Evolutionary conservation across 2,888 invertebrate genomes (phyloP), one percentile per base, ranked within the genome.

Genomic region (Chironomus riparius): DNA sequence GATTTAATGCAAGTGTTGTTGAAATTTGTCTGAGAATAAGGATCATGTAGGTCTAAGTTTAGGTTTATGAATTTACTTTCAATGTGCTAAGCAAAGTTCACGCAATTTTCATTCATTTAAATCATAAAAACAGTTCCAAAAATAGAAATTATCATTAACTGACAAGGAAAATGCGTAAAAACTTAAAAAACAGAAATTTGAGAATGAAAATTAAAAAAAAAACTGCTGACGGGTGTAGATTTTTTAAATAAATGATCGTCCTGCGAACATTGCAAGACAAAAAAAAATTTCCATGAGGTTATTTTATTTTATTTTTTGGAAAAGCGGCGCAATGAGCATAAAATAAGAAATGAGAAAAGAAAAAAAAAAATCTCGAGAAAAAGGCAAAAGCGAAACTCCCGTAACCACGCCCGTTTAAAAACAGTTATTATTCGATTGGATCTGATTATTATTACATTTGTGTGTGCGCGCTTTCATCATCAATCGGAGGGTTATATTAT

Each of bases 401-500:
- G 56, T 24, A 72, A 81, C 80, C 80, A 83, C 83, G 83, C 84
- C 83, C 81, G 80, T 80, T 83, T 84, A 83, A 84, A 83, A 82
- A 83, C 83, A 83, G 83, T 84, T 83, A 84, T 84, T 84, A 62
- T 72, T 62, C 47, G 72, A 72, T 72, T 72, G 72, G 72, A 72
- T 72, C 62, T 72, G 72, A 72, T 72, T 62, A 62, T 71, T 71
- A 28, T 62, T 72, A 62, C 61, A 38, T 72, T 62, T 61, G 72
- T 72, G 71, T 71, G 72, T 62, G 72, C 71, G 56, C 72, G 72
- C 72, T 72, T 72, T 62, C 72, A 28, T 72, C 72, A 61, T 71
- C 72, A 48, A 47, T 62, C 62, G 62, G 62, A 24, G 65, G 65
- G 65, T 21, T 65, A 22, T 24, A 13, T 65, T 65, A 21, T 65